Percentiles rank a stretch among this genome's conserved stretches.
Conservation (phyloP, 2,888 invertebrate species). For the Apamea anceps region DNA sequence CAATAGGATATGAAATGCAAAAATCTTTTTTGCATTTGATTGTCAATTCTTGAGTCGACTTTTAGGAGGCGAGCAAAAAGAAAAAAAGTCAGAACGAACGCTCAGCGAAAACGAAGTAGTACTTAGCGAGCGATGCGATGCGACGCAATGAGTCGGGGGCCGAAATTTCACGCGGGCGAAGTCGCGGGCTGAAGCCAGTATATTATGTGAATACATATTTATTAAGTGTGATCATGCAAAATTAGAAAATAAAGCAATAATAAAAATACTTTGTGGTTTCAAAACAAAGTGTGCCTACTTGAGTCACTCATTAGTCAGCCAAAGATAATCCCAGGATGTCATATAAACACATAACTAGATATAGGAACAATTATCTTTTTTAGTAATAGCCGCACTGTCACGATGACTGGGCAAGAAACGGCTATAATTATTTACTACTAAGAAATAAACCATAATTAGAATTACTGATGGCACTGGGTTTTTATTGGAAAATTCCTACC, state of each 20-base stretch:
- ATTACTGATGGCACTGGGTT: slow-evolving; percentile 50
- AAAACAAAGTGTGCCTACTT: slow-evolving; percentile 44
- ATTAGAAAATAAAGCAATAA: slow-evolving; percentile 39
- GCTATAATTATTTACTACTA: slow-evolving; percentile 54
- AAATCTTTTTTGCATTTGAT: no score
- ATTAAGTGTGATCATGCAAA: slow-evolving; percentile 9
- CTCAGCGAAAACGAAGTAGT: not conserved
- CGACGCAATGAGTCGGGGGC: no score
- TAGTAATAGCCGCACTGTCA: slow-evolving; percentile 52
- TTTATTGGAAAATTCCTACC: slow-evolving; percentile 61
- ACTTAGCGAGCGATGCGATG: not conserved
- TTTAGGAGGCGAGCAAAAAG: not conserved
- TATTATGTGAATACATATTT: not conserved
- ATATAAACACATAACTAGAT: slow-evolving; percentile 50
- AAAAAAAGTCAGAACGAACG: not conserved
- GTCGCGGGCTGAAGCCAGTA: not conserved
- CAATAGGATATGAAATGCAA: no score
- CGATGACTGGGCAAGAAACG: slow-evolving; percentile 61
- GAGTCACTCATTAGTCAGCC: slow-evolving; percentile 63
- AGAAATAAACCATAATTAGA: slow-evolving; percentile 51
- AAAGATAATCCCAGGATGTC: slow-evolving; percentile 47
- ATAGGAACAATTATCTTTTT: slow-evolving; percentile 52
- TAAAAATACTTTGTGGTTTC: slow-evolving; percentile 42
- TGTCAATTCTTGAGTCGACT: not conserved
- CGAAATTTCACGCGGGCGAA: not conserved